These are phyloP conservation scores for Etheostoma perlongum DNA, from an alignment of 2,797 vertebrate genomes.

Conservation along the genomic window DNA sequence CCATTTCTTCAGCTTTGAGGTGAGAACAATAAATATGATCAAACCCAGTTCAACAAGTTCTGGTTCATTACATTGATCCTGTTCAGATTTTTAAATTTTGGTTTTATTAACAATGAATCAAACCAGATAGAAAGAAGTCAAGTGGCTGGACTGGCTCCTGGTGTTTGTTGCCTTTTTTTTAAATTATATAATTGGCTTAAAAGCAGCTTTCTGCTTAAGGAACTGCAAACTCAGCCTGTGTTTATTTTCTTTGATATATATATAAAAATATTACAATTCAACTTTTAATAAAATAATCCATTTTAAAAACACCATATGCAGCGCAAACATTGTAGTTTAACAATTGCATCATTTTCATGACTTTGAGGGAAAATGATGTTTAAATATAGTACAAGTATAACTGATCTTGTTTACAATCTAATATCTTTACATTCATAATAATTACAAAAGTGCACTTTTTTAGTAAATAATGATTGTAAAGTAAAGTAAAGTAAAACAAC, in stretches of 20 bases:
- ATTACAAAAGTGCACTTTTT: neutral
- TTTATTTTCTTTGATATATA: neutral
- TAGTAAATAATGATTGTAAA: neutral
- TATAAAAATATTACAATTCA: neutral
- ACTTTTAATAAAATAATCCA: neutral
- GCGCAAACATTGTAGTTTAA: neutral
- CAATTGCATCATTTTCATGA: neutral
- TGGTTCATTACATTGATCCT: constrained; percentile 9
- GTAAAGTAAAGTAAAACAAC: neutral
- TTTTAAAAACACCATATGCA: neutral
- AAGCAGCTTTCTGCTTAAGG: constrained; percentile 1
- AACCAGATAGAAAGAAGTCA: constrained; percentile 35
- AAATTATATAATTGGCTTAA: neutral
- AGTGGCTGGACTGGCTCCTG: constrained; percentile 2
- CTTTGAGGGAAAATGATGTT: neutral
- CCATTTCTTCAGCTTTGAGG: constrained; percentile 30
- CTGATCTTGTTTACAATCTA: neutral
- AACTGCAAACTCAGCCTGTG: neutral
- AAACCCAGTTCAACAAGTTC: constrained; percentile 17
- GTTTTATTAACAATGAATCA: constrained; percentile 22
- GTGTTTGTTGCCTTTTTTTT: neutral
- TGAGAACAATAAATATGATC: constrained; percentile 31
- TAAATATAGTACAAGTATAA: neutral
- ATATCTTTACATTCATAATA: neutral
- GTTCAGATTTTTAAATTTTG: neutral